Conservation (phyloP, 2,113 vertebrate genomes). For the Lagopus muta region DNA sequence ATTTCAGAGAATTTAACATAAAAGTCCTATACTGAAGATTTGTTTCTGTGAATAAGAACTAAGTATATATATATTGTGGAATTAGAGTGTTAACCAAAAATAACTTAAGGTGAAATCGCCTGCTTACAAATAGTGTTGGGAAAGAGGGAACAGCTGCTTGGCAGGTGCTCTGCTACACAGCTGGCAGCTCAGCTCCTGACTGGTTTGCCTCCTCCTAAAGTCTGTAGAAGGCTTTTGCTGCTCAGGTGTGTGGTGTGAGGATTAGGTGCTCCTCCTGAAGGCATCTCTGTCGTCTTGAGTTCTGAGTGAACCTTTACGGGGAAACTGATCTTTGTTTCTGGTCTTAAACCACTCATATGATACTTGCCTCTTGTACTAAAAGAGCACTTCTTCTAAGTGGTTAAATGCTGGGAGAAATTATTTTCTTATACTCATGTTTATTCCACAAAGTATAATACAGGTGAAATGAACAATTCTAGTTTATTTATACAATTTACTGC, state of each 20-base stretch:
- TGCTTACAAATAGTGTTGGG: background rate
- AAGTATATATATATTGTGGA: background rate
- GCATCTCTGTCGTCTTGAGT: background rate
- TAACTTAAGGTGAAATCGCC: background rate
- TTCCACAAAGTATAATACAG: background rate
- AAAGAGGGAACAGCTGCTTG: background rate
- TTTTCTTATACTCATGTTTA: background rate
- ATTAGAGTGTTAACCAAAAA: background rate
- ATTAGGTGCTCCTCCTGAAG: background rate
- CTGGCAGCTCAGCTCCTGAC: background rate
- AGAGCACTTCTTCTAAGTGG: background rate
- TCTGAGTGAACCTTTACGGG: background rate
- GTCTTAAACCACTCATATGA: background rate
- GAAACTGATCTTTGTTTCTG: background rate
- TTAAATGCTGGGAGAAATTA: background rate
- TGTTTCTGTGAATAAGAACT: background rate
- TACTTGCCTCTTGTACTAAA: background rate
- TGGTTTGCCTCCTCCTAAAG: background rate
- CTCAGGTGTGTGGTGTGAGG: background rate
- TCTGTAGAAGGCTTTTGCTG: background rate
- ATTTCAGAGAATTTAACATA: too few species aligned
- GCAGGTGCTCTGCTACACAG: background rate
- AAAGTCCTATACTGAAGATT: background rate
- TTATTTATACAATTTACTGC: background rate
- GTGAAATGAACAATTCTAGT: background rate